A percentile compares a stretch with the other conserved stretches of the same genome.
Conservation (phyloP, 2,797 vertebrate species). For the Natrix natrix region DNA sequence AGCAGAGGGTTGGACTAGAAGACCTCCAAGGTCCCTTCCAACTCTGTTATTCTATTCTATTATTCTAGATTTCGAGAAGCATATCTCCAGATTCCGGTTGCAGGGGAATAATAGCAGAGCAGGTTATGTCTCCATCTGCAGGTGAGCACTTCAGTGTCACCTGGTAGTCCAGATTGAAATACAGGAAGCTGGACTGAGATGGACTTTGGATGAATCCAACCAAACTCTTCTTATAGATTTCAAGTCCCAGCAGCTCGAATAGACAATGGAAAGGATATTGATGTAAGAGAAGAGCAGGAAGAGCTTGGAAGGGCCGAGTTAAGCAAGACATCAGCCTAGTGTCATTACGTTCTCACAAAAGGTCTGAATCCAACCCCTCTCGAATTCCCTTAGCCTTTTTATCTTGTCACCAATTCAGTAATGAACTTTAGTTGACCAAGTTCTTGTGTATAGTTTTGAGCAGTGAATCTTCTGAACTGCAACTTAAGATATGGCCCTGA, state of each 20-base stretch:
- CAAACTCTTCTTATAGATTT: background rate
- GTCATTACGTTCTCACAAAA: background rate
- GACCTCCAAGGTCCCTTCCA: too few species aligned
- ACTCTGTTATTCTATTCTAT: too few species aligned
- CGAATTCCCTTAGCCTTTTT: background rate
- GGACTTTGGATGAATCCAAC: background rate
- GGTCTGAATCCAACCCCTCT: background rate
- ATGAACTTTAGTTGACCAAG: background rate
- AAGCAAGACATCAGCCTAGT: background rate
- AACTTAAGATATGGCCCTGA: too few species aligned
- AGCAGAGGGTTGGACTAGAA: too few species aligned
- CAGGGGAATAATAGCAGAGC: background rate
- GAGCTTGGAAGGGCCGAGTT: background rate
- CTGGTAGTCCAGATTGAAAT: background rate
- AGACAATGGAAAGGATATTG: background rate
- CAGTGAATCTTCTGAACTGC: too few species aligned
- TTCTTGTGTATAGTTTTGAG: background rate
- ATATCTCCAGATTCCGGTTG: background rate
- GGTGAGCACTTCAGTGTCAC: background rate
- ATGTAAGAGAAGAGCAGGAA: background rate
- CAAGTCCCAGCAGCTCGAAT: background rate
- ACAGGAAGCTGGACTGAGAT: background rate
- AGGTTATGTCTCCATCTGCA: background rate
- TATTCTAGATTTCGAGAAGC: background rate
- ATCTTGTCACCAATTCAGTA: background rate